Percentiles rank a stretch among this genome's conserved stretches.
phyloP scores from a whole-genome alignment of 2,113 vertebrate genomes.

The Scomber scombrus region DNA sequence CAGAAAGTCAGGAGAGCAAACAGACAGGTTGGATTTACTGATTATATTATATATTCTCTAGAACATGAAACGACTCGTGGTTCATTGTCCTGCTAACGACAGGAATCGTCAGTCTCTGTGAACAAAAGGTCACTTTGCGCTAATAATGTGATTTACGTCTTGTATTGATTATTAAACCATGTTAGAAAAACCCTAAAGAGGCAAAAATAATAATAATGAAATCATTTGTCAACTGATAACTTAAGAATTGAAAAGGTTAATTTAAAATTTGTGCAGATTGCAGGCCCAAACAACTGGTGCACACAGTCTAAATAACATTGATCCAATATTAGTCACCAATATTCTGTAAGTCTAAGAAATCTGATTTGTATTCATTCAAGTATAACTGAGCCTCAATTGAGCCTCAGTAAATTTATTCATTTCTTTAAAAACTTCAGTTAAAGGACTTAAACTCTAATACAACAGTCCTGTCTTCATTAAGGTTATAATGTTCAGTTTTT shows the following conservation, averaged over 20 bases:
- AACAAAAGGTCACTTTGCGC: neutral
- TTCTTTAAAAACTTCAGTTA: too few relatives aligned
- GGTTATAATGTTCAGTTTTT: too few relatives aligned
- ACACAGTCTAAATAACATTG: too few relatives aligned
- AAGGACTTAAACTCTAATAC: too few relatives aligned
- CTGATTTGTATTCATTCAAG: too few relatives aligned
- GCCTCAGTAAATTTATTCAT: too few relatives aligned
- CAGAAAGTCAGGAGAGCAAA: neutral
- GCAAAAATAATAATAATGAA: neutral
- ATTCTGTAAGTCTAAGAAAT: too few relatives aligned
- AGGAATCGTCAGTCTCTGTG: too few relatives aligned
- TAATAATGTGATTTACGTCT: neutral
- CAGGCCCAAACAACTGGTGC: too few relatives aligned
- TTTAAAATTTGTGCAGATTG: neutral
- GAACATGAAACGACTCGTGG: neutral
- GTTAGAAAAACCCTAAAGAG: neutral
- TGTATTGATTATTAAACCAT: neutral
- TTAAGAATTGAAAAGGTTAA: neutral
- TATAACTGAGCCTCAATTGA: too few relatives aligned
- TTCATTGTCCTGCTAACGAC: neutral
- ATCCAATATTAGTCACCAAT: too few relatives aligned
- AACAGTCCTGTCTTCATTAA: too few relatives aligned
- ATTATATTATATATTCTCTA: neutral
- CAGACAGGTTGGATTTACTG: constrained; percentile 63
- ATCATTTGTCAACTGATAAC: neutral